These are phyloP conservation scores for Plutella xylostella DNA, from an alignment of 2,888 invertebrate genomes.

Conservation along the genomic window DNA sequence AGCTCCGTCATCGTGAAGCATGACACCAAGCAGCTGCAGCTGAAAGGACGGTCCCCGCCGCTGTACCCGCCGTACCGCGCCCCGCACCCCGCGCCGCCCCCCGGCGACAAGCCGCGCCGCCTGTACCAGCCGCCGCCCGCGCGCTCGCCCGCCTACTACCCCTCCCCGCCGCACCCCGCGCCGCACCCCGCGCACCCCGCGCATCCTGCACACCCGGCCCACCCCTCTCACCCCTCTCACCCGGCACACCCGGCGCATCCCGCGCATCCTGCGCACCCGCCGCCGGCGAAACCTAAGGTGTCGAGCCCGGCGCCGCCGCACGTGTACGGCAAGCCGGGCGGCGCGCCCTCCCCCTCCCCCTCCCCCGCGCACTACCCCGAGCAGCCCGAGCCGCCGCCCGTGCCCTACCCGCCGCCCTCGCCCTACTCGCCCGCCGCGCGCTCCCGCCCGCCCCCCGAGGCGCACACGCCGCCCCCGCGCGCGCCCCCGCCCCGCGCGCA, in stretches of 20 bases:
- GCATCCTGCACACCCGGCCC: constrained; percentile 44
- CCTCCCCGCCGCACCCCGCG: constrained; percentile 44
- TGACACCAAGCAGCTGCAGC: constrained; percentile 74
- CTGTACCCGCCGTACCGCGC: constrained; percentile 70
- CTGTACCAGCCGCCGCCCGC: constrained; percentile 48
- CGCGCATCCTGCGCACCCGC: constrained; percentile 41
- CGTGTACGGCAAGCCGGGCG: constrained; percentile 79
- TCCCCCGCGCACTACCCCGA: constrained; percentile 59
- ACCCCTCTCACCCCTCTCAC: constrained; percentile 39
- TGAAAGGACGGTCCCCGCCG: constrained; percentile 70
- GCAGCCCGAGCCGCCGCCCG: constrained; percentile 49
- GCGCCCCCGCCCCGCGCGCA: constrained; percentile 41
- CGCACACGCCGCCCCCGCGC: constrained; percentile 64
- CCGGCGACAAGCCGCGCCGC: constrained; percentile 42
- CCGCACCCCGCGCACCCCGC: constrained; percentile 72
- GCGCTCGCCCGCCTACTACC: constrained; percentile 26
- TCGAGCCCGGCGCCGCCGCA: constrained; percentile 66
- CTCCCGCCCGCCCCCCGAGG: constrained; percentile 67
- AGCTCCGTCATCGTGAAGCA: constrained; percentile 85
- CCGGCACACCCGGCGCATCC: constrained; percentile 37
- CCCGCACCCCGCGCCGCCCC: constrained; percentile 67
- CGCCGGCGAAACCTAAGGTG: constrained; percentile 41
- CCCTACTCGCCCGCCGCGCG: constrained; percentile 44
- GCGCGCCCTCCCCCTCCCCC: constrained; percentile 54
- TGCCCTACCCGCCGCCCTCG: constrained; percentile 55